Evolutionary conservation across 1,140 invertebrate species (phyloP).

Genomic region (Drosophila sulfurigaster): DNA sequence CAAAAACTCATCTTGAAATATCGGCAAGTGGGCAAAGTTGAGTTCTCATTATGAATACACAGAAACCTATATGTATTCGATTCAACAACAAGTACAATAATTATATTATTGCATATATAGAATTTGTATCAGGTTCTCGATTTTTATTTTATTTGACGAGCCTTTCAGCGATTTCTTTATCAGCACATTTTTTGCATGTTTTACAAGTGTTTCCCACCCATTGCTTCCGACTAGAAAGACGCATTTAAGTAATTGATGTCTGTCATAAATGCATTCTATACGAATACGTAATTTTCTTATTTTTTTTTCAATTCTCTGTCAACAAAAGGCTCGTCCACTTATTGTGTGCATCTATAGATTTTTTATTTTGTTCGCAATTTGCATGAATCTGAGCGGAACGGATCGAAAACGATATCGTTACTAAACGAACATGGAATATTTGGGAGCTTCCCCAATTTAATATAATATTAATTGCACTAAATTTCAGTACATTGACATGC

Average conservation of each 20-base stretch:
- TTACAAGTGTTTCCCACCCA: slow-evolving; percentile 44
- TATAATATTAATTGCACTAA: slow-evolving; percentile 1
- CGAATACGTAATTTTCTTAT: too few species aligned
- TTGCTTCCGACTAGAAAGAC: slow-evolving; percentile 55
- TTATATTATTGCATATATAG: slow-evolving; percentile 3
- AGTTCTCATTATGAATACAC: not conserved
- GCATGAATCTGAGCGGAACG: slow-evolving; percentile 56
- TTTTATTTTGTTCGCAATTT: slow-evolving; percentile 41
- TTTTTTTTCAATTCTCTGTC: not conserved
- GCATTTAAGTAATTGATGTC: slow-evolving; percentile 52
- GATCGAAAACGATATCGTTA: slow-evolving; percentile 45
- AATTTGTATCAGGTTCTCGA: slow-evolving; percentile 3
- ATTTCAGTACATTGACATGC: slow-evolving; percentile 1
- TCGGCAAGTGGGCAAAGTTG: slow-evolving; percentile 66
- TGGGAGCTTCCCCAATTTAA: not conserved
- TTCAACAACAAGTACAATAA: slow-evolving; percentile 4
- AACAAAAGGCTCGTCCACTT: slow-evolving; percentile 59
- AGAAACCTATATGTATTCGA: not conserved
- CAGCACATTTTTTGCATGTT: slow-evolving; percentile 39
- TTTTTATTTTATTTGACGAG: slow-evolving; percentile 46
- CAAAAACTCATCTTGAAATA: slow-evolving; percentile 44
- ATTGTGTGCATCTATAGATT: slow-evolving; percentile 11
- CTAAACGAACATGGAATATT: slow-evolving; percentile 14
- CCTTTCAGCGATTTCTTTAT: slow-evolving; percentile 60
- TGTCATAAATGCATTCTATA: slow-evolving; percentile 48